Base-by-base conservation (phyloP, 2,113 vertebrate species). In the Nyctibius bracteatus region DNA sequence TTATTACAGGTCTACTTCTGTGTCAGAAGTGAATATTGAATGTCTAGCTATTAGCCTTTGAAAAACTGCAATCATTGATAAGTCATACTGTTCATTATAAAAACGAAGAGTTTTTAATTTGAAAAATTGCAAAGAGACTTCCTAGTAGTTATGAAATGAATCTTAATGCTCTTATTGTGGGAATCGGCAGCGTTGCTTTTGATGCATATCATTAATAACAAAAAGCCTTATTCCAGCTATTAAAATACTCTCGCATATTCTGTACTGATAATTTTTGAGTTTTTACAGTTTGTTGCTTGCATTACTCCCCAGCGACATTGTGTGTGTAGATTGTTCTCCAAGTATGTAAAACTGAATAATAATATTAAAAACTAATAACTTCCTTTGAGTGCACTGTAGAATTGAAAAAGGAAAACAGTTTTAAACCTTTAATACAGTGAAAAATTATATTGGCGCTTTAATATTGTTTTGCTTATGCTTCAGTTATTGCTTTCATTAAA, bases 401-500 rank as follows among this genome's bases (percentile, higher is more conserved):
- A 90, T 92, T 80, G 43, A 81, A 91, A 93, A 72, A 68, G 25
- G 16, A 86, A 95, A 87, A 65, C 46, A 28, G 80, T 82, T 98
- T 86, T 86, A 97, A 97, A 88, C n/a, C 46, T 92, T 93, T 95
- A 96, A 55, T 94, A 94, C 62, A 94, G 95, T 97, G 94, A 98
- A 97, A 98, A 97, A 96, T 96, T 96, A 73, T 91, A 61, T 31
- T 81, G 47, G 13, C 28, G 58, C 31, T 96, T 97, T 96, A 97
- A 90, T 96, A 93, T 97, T 97, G 75, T 90, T 97, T 97, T 96
- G 74, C 82, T 97, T 97, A 91, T 96, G 63, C 61, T 90, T 82
- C 87, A 93, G 86, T 97, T 97, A 98, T 97, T 97, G 94, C 74
- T 97, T 96, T 98, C 85, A 98, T 98, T 97, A 96, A 90, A 96